phyloP scores from a whole-genome alignment of 2,113 vertebrate genomes.

The Anhinga anhinga region DNA sequence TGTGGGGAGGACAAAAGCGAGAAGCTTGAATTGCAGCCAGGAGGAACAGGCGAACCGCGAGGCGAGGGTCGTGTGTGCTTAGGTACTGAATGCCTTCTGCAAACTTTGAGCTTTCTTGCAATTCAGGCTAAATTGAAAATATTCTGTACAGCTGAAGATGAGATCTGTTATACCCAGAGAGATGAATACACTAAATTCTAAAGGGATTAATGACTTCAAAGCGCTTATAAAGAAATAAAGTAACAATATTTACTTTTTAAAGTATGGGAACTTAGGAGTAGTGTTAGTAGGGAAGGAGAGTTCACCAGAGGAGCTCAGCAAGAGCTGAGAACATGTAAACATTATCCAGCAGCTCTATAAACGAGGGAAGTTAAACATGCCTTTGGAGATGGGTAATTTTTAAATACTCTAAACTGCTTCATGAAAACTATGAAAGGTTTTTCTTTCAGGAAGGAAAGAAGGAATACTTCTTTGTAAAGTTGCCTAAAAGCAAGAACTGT shows the following conservation, averaged over 20 bases:
- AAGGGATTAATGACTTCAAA: not conserved
- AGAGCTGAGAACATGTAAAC: constrained; percentile 27
- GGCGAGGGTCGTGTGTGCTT: accelerated
- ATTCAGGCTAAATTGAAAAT: not conserved
- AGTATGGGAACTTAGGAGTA: not conserved
- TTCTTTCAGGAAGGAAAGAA: not conserved
- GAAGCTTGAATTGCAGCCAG: not conserved
- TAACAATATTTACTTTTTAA: constrained; percentile 40
- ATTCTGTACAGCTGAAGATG: not conserved
- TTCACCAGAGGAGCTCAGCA: not conserved
- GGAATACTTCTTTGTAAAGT: not conserved
- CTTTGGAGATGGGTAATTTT: not conserved
- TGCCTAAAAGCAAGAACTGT: not conserved
- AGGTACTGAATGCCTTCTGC: not conserved
- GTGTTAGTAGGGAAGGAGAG: not conserved
- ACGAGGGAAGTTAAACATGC: not conserved
- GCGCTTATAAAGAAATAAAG: not conserved
- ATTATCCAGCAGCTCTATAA: constrained; percentile 19
- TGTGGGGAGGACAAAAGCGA: not conserved
- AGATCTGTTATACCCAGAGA: not conserved
- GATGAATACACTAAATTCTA: not conserved
- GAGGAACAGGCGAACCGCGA: not conserved
- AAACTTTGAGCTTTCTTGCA: not conserved
- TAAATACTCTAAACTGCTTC: not conserved
- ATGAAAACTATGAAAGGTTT: not conserved